Evolutionary conservation across 2,797 vertebrate species (phyloP), one percentile per base, ranked within the genome.

Genomic region (Etheostoma nigrum): DNA sequence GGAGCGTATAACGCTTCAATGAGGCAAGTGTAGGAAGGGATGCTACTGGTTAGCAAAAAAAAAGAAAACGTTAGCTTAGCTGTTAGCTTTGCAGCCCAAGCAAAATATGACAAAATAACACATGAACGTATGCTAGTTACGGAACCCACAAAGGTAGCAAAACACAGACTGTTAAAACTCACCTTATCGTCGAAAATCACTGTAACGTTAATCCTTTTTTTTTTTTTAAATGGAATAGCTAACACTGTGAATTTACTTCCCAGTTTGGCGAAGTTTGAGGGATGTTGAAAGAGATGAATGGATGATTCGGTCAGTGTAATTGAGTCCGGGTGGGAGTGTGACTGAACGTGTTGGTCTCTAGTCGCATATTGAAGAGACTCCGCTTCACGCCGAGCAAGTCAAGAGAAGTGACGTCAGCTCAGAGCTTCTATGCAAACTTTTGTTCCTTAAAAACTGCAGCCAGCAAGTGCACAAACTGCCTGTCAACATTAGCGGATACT

Each of bases 371-470:
- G 93, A 94, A 92, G 92, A 91, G 93, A 86, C 93, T 93, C 94
- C 89, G 91, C 89, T 92, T 92, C 95, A 90, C 94, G 94, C 94
- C 93, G 87, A 92, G 94, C 94, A 94, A 94, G 93, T 89, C 79
- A 23, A 44, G 47, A 67, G 66, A 80, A 92, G 95, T 97, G 96
- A 97, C 96, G 96, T 97, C 96, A 97, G 81, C 90, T 83, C 81
- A 71, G 81, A 70, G 92, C 87, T 85, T 61, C 87, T 77, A 40
- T 21, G 78, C 75, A 83, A 88, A 89, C 78, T 90, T 90, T 76
- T 74, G 74, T 74, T 27, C 23, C 42, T 44, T 49, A 47, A 57
- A 13, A 48, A 12, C 66, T 59, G 60, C 59, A 68, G 44, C 45
- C 69, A 16, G 74, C 67, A 54, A 68, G 55, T 72, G 72, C 65